phyloP scores from a whole-genome alignment of 2,797 vertebrate species.

The Furcifer pardalis region DNA sequence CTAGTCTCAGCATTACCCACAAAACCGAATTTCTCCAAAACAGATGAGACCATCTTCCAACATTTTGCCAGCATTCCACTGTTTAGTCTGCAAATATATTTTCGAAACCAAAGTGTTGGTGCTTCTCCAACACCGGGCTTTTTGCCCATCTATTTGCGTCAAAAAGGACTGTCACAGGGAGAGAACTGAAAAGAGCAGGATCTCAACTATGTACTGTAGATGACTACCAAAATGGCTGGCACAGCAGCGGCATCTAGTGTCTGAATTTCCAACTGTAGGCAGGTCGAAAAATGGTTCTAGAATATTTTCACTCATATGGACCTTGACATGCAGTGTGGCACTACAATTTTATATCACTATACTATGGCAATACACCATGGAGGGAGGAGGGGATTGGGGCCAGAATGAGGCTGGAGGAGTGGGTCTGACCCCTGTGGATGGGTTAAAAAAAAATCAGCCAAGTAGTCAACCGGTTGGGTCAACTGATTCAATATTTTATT shows the following conservation, averaged over 20 bases:
- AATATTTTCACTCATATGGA: not conserved
- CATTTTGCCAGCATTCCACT: not conserved
- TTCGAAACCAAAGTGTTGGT: not conserved
- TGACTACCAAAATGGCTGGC: conserved; percentile 1
- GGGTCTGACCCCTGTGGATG: not conserved
- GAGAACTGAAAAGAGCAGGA: not conserved
- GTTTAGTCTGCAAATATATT: not conserved
- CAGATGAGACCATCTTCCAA: not conserved
- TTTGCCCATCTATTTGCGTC: not conserved
- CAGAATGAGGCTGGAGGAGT: not conserved
- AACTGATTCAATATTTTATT: not conserved
- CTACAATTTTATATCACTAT: not conserved
- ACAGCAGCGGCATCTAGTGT: conserved; percentile 27
- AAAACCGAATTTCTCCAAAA: not conserved
- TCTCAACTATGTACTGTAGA: not conserved
- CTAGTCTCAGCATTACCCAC: not conserved
- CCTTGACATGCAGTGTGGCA: not conserved
- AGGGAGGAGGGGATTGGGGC: no score
- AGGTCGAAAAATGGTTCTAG: not conserved
- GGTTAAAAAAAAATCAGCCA: not conserved
- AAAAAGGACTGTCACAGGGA: not conserved
- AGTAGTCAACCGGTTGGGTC: not conserved
- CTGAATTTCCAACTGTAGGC: not conserved
- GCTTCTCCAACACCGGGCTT: not conserved
- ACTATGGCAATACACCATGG: not conserved